Evolutionary conservation across 2,888 invertebrate species (phyloP).

Genomic region (Cerastis rubricosa): DNA sequence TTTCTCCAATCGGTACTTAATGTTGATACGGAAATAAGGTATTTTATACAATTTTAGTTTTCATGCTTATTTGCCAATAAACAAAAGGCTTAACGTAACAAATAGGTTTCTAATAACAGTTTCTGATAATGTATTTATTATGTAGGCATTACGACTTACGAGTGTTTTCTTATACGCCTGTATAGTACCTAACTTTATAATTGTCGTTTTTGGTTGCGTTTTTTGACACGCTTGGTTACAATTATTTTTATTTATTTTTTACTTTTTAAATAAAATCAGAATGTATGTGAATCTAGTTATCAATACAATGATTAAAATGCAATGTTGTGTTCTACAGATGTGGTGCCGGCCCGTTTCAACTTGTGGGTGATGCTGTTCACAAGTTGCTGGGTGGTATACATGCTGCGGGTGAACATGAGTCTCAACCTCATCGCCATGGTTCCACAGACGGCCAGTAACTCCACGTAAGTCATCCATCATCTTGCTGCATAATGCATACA

Average conservation of each 20-base stretch:
- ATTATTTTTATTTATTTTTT: background rate
- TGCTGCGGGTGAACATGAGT: slow-evolving; percentile 94
- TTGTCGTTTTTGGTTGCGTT: slow-evolving; percentile 9
- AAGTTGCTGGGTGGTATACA: slow-evolving; percentile 93
- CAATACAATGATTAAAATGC: background rate
- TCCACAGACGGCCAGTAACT: slow-evolving; percentile 80
- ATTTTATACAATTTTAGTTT: background rate
- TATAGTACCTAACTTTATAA: slow-evolving; percentile 7
- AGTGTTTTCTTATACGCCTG: background rate
- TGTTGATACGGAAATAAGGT: background rate
- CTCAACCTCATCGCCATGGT: slow-evolving; percentile 94
- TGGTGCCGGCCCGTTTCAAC: slow-evolving; percentile 85
- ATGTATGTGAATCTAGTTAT: background rate
- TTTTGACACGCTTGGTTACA: background rate
- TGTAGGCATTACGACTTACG: background rate
- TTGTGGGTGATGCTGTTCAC: slow-evolving; percentile 93
- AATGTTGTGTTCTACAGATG: slow-evolving; percentile 75
- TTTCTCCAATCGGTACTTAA: background rate
- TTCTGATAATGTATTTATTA: slow-evolving; percentile 4
- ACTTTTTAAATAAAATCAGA: background rate
- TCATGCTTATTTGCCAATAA: background rate
- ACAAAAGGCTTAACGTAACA: slow-evolving; percentile 2
- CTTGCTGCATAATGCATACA: background rate
- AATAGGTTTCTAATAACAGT: background rate
- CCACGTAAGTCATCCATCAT: slow-evolving; percentile 72